Percentiles rank a stretch among this genome's conserved stretches.
phyloP scores from a whole-genome alignment of 1,140 invertebrate species.

The Lerema accius region DNA sequence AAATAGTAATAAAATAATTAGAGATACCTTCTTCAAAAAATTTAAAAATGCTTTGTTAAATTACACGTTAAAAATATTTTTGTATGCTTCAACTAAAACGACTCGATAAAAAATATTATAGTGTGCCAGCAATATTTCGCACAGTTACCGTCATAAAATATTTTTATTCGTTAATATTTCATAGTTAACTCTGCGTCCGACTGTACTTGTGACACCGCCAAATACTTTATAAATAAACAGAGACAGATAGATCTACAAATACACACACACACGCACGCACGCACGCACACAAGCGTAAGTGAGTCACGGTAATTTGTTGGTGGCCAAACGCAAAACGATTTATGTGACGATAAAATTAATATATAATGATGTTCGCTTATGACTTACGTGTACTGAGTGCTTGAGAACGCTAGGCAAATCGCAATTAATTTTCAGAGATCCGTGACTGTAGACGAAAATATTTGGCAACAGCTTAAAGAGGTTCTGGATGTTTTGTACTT shows the following conservation, averaged over 20 bases:
- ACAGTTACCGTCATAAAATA: not conserved
- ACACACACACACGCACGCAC: not conserved
- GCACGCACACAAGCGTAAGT: conserved; percentile 5
- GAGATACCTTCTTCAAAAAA: no score
- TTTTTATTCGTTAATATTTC: not conserved
- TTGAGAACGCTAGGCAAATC: conserved; percentile 24
- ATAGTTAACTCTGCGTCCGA: not conserved
- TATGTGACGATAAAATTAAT: conserved; percentile 48
- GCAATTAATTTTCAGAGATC: conserved; percentile 20
- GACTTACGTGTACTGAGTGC: conserved; percentile 29
- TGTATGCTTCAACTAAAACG: not conserved
- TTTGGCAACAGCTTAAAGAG: conserved; percentile 3
- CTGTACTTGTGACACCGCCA: not conserved
- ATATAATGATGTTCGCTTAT: conserved; percentile 38
- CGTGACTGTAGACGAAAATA: not conserved
- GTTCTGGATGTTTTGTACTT: not conserved
- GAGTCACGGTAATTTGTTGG: conserved; percentile 47
- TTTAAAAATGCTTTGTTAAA: no score
- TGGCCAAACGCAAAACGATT: conserved; percentile 40
- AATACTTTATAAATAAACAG: conserved; percentile 31
- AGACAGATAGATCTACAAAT: conserved; percentile 35
- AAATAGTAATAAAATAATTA: no score
- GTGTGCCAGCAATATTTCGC: not conserved
- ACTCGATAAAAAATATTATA: not conserved
- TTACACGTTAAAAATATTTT: no score